phyloP scores from a whole-genome alignment of 2,888 invertebrate species.

The Phyllotreta striolata region DNA sequence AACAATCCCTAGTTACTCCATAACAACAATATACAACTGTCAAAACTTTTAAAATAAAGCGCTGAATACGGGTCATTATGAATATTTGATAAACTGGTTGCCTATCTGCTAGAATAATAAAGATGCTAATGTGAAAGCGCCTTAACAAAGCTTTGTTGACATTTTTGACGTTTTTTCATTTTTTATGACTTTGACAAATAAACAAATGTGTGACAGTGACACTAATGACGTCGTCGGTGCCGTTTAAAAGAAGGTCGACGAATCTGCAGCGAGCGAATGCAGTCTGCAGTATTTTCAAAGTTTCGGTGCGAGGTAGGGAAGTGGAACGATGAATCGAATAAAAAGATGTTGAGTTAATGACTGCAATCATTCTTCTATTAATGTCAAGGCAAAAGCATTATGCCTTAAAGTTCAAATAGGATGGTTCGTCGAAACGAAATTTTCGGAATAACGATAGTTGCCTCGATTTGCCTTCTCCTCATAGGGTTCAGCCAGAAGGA shows the following conservation, averaged over 20 bases:
- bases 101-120: too few species aligned
- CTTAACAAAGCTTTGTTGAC: too few species aligned
- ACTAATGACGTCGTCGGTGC: neutral
- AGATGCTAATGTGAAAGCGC: too few species aligned
- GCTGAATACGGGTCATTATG: too few species aligned
- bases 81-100: too few species aligned
- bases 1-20: too few species aligned
- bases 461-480: slow-evolving; percentile 47
- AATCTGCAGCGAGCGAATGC: slow-evolving; percentile 12
- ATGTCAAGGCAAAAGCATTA: slow-evolving; percentile 26
- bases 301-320: slow-evolving; percentile 1
- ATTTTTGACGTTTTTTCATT: too few species aligned
- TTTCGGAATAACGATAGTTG: slow-evolving; percentile 45
- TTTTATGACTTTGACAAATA: too few species aligned
- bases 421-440: slow-evolving; percentile 51
- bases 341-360: neutral
- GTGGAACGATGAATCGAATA: slow-evolving; percentile 11
- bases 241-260: slow-evolving; percentile 14
- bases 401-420: slow-evolving; percentile 19
- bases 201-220: too few species aligned
- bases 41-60: too few species aligned
- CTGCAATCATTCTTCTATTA: slow-evolving; percentile 14
- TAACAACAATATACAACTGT: too few species aligned
- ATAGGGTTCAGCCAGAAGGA: slow-evolving; percentile 49
- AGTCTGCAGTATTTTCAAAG: slow-evolving; percentile 15